Percentiles rank a stretch among this genome's conserved stretches.
Conservation (phyloP, 2,113 vertebrate species). For the Centropus bengalensis region DNA sequence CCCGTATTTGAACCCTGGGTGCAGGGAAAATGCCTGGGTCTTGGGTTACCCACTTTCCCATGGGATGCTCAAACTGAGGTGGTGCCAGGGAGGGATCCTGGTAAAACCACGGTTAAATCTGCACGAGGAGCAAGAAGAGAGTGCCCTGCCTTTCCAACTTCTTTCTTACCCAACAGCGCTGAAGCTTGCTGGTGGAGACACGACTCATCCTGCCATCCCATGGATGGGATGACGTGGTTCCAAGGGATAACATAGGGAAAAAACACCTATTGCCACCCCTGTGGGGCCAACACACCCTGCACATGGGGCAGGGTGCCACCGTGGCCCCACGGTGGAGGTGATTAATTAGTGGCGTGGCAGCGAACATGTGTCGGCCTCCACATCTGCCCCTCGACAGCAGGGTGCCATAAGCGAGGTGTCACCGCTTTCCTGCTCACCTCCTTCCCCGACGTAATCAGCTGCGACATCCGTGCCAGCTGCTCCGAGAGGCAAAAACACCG, state of each 20-base stretch:
- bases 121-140: accelerated
- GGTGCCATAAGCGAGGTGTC: constrained; percentile 55
- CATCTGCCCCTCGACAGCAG: constrained; percentile 74
- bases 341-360: constrained; percentile 67
- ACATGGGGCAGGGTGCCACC: neutral
- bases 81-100: neutral
- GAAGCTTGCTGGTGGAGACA: accelerated
- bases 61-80: accelerated
- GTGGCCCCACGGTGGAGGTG: constrained; percentile 38
- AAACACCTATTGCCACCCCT: neutral
- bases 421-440: constrained; percentile 48
- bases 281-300: neutral
- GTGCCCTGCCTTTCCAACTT: neutral
- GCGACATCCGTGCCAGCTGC: constrained; percentile 76
- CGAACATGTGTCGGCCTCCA: constrained; percentile 55
- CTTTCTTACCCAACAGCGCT: accelerated
- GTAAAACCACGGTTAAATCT: neutral
- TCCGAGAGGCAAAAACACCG: neutral
- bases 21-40: neutral
- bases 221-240: accelerated
- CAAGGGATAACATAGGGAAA: accelerated
- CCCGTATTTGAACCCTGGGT: too few relatives aligned
- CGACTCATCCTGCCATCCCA: neutral
- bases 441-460: constrained; percentile 68
- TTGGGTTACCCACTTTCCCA: accelerated